Evolutionary conservation across 2,888 invertebrate genomes (phyloP).

Genomic region (Oxytorus armatus): DNA sequence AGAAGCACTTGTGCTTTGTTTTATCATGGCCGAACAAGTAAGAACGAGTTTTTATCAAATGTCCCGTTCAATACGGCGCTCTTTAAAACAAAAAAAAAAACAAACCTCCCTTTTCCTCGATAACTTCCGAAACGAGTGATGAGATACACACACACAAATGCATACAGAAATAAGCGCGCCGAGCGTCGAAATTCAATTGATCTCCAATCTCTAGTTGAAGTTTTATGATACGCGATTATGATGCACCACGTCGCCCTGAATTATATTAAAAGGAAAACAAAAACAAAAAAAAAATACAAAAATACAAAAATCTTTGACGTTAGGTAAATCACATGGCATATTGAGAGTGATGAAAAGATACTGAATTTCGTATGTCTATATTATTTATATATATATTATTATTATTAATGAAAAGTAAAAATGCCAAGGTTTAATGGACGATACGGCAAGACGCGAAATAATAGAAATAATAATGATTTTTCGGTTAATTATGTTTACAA

Average conservation of each 20-base stretch:
- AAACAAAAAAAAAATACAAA: background rate
- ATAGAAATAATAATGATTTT: constrained; percentile 14
- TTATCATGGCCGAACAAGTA: constrained; percentile 70
- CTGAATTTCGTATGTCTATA: constrained; percentile 61
- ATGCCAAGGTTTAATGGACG: constrained; percentile 33
- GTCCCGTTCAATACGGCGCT: constrained; percentile 3
- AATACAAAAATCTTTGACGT: constrained; percentile 30
- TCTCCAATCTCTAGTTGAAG: constrained; percentile 60
- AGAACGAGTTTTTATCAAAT: constrained; percentile 37
- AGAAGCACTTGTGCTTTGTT: constrained; percentile 77
- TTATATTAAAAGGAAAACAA: constrained; percentile 20
- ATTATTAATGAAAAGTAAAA: constrained; percentile 25
- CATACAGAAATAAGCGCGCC: constrained; percentile 7
- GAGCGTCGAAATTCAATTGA: constrained; percentile 55
- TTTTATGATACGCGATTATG: constrained; percentile 37
- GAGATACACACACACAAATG: constrained; percentile 23
- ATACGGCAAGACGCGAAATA: constrained; percentile 27
- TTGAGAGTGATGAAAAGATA: constrained; percentile 37
- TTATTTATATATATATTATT: constrained; percentile 64
- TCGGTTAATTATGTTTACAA: constrained; percentile 14
- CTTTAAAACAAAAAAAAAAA: background rate
- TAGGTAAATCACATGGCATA: constrained; percentile 40
- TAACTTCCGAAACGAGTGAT: constrained; percentile 47
- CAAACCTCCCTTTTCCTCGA: background rate
- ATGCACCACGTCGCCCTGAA: constrained; percentile 51